These are phyloP conservation scores for Heliconius ethilla DNA, from an alignment of 2,888 invertebrate species.

Conservation along the genomic window DNA sequence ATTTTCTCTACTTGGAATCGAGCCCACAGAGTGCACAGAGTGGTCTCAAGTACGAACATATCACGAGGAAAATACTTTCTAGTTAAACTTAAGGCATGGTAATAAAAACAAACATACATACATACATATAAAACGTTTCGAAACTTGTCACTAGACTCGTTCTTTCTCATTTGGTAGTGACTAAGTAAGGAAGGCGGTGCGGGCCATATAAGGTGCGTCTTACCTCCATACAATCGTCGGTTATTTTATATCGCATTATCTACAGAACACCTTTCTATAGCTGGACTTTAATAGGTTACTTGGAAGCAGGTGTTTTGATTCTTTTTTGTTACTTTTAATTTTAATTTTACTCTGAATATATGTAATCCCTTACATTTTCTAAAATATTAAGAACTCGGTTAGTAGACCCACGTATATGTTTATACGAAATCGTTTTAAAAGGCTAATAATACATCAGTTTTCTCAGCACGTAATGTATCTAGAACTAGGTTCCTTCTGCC, in stretches of 20 bases:
- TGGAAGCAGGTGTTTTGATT: constrained; percentile 31
- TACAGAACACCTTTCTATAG: constrained; percentile 45
- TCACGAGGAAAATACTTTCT: not conserved
- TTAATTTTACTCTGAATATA: not conserved
- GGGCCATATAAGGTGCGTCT: constrained; percentile 59
- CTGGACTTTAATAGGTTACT: constrained; percentile 37
- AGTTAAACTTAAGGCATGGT: constrained; percentile 29
- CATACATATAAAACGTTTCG: constrained; percentile 30
- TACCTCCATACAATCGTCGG: constrained; percentile 62
- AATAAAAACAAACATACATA: constrained; percentile 35
- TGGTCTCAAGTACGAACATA: not conserved
- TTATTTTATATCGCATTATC: constrained; percentile 59
- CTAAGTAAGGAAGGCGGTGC: constrained; percentile 56
- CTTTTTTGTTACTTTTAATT: not conserved
- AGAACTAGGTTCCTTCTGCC: too few species aligned
- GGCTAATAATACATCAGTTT: too few species aligned
- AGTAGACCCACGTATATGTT: too few species aligned
- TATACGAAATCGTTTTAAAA: too few species aligned
- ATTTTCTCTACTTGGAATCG: too few species aligned
- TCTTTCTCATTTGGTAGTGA: constrained; percentile 63
- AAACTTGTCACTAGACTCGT: constrained; percentile 42
- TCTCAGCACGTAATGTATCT: too few species aligned
- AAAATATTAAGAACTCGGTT: too few species aligned
- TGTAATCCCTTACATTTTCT: not conserved
- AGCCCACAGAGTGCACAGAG: too few species aligned